Evolutionary conservation across 2,797 vertebrate species (phyloP), one percentile per base, ranked within the genome.

Genomic region (Enteromius radiatus): DNA sequence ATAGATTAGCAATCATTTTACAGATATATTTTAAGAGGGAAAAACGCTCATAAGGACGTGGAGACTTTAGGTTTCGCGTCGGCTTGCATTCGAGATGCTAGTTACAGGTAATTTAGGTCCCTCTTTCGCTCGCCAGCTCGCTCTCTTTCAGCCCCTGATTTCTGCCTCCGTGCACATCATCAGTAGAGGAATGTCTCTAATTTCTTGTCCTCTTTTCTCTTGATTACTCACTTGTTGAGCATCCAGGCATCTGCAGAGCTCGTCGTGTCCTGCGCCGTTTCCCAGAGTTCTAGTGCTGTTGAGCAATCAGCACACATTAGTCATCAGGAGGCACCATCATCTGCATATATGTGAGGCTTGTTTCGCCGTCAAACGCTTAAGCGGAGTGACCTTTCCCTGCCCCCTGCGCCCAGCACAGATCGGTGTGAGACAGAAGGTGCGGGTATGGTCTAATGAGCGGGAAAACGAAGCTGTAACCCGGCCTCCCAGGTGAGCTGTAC

Each of bases 1-100:
- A 95, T 95, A 95, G 95, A 95, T 96, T 95, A 95, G 94, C 93
- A 95, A 95, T 95, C 93, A 95, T 95, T 95, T 94, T 92, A 91
- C 93, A 91, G 90, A 93, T 92, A 94, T 92, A 91, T 92, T 91
- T 73, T 67, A 74, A 81, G 67, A 75, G 73, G 15, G 75, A 41
- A 82, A 85, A 67, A 41, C 5, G 36, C 69, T 82, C 49, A 15
- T 70, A 56, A 69, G 26, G 59, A 61, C n/a, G 91, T 85, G 89
- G 91, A 88, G 92, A 91, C 91, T 90, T 86, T 89, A 90, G 90
- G 89, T 91, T 91, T 91, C 87, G 90, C 91, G 89, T 91, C 89
- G 90, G 84, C 83, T 87, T 86, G 83, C 90, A 91, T 92, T 93
- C 88, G 88, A 92, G 91, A 94, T 91, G 89, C 88, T 90, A 56